Evolutionary conservation across 2,797 vertebrate genomes (phyloP), one percentile per base, ranked within the genome.

Genomic region (Aulostomus chinensis): DNA sequence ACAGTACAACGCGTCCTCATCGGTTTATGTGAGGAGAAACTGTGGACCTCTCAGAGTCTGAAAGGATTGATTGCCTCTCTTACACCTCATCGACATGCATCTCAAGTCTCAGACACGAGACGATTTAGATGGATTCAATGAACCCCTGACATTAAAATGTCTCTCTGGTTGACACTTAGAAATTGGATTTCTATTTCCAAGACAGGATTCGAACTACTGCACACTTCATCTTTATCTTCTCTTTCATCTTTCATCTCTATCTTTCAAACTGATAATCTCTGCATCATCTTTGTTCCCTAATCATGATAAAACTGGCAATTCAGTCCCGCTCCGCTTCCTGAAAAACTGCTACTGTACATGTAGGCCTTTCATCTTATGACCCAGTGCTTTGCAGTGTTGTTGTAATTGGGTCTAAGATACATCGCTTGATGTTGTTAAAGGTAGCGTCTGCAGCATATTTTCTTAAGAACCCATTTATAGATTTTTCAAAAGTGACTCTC

Each of bases 101-200:
- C 36, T 52, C 6, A 17, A 28, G 13, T 50, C 25, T 33, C 7
- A n/a, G n/a, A n/a, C n/a, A n/a, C n/a, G 8, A 56, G 36, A 16
- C 39, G 28, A 39, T 34, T 37, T 30, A 37, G 16, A 54, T 24
- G 10, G 24, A 46, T 55, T 55, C 35, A 41, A 59, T 33, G 13
- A 43, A 48, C 11, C 29, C 15, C 16, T 34, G 31, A 10, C 40
- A 58, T 57, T 47, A 13, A 42, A 62, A 32, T 32, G 26, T 12
- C 34, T 13, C 17, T 25, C 22, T 0, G 2, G 30, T 55, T 58
- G 21, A 18, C 30, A 30, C 9, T 22, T 3, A 39, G 16, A 42
- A 52, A 54, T 54, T 46, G 36, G 52, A 58, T 68, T 72, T 57
- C 3, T 46, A 15, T 51, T 41, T 42, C 13, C 12, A 15, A 12